phyloP scores from a whole-genome alignment of 1,140 invertebrate species.

The Dendrolimus punctatus region DNA sequence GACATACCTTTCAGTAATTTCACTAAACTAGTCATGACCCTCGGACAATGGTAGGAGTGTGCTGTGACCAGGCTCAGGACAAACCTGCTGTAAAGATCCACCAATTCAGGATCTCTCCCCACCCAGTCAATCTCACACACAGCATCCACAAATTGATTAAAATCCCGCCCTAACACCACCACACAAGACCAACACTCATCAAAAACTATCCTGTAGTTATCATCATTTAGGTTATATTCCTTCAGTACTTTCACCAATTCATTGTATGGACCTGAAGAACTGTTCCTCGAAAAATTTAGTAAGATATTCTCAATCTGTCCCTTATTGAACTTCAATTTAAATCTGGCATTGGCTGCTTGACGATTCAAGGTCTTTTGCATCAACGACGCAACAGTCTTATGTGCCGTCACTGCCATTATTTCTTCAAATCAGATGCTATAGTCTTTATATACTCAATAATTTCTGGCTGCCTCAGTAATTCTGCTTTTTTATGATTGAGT shows the following conservation, averaged over 20 bases:
- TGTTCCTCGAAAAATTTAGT: conserved; percentile 33
- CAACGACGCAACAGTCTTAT: conserved; percentile 56
- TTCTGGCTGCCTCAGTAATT: conserved; percentile 60
- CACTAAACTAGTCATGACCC: conserved; percentile 49
- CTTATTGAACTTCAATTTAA: conserved; percentile 47
- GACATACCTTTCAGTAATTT: conserved; percentile 58
- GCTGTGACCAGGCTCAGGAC: conserved; percentile 56
- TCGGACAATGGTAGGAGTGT: conserved; percentile 59
- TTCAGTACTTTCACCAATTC: conserved; percentile 57
- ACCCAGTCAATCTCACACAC: conserved; percentile 57
- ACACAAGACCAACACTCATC: conserved; percentile 56
- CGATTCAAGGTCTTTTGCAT: conserved; percentile 60
- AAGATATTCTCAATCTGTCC: conserved; percentile 55
- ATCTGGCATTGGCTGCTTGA: conserved; percentile 38
- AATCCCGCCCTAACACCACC: conserved; percentile 48
- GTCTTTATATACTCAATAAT: conserved; percentile 56
- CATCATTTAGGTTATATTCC: conserved; percentile 50
- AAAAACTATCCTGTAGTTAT: conserved; percentile 51
- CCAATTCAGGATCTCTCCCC: conserved; percentile 33
- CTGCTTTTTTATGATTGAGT: conserved; percentile 64
- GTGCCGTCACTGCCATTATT: conserved; percentile 56
- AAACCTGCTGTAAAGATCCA: conserved; percentile 51
- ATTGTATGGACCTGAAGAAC: conserved; percentile 41
- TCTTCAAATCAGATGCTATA: conserved; percentile 54
- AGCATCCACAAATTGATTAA: conserved; percentile 48